phyloP scores from a whole-genome alignment of 1,140 invertebrate genomes.

The Kradibia gibbosae region DNA sequence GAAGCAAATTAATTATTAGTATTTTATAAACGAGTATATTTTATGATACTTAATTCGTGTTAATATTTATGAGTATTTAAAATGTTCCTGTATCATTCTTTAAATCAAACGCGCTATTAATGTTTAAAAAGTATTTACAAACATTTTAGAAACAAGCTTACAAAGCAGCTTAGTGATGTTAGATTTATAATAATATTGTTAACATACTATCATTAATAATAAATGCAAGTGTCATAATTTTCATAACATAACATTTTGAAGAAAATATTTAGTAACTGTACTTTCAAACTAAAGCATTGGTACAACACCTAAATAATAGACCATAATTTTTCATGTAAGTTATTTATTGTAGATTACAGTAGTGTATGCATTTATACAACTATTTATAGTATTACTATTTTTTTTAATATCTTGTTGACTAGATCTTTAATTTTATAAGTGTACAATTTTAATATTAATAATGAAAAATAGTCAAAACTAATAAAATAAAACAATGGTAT shows the following conservation, averaged over 20 bases:
- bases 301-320: neutral
- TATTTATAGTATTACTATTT: neutral
- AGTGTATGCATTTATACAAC: neutral
- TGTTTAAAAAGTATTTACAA: neutral
- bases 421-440: neutral
- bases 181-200: neutral
- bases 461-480: neutral
- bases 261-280: neutral
- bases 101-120: neutral
- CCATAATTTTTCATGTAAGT: neutral
- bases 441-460: neutral
- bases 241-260: neutral
- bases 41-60: neutral
- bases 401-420: neutral
- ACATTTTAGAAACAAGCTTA: neutral
- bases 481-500: neutral
- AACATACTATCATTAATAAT: neutral
- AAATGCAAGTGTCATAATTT: neutral
- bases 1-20: neutral
- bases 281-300: neutral
- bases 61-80: neutral
- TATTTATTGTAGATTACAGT: neutral
- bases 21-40: neutral
- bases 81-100: neutral
- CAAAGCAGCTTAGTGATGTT: neutral